Evolutionary conservation across 2,888 invertebrate species (phyloP).

Genomic region (Boloria selene): DNA sequence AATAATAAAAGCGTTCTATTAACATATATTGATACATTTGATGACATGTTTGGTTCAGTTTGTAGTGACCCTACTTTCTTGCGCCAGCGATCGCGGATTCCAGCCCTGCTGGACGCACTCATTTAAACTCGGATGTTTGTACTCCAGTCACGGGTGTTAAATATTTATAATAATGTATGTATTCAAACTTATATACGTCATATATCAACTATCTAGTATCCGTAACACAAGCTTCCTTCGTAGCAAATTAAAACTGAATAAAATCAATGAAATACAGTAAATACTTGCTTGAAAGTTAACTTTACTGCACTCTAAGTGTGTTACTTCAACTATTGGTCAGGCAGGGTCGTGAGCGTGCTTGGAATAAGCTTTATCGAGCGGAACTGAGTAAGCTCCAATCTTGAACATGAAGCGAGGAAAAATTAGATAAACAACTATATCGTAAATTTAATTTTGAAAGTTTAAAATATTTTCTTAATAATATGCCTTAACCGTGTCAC

Average conservation of each 20-base stretch:
- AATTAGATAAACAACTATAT: constrained; percentile 30
- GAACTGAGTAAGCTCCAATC: constrained; percentile 32
- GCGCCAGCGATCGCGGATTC: no score
- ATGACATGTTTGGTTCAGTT: no score
- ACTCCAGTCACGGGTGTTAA: no score
- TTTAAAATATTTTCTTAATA: neutral
- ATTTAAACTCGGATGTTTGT: no score
- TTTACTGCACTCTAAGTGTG: constrained; percentile 26
- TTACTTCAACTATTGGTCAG: constrained; percentile 21
- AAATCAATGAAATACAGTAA: constrained; percentile 8
- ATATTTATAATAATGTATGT: no score
- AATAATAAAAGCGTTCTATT: no score
- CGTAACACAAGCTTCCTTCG: no score
- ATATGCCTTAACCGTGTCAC: neutral
- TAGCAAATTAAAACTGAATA: neutral
- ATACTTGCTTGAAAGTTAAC: constrained; percentile 18
- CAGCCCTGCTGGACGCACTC: no score
- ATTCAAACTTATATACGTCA: no score
- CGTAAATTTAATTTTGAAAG: constrained; percentile 19
- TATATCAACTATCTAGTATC: no score
- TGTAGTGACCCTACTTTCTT: no score
- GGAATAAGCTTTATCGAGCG: constrained; percentile 35
- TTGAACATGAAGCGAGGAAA: constrained; percentile 28
- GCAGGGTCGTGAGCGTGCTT: constrained; percentile 25
- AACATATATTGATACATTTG: no score